A percentile compares a stretch with the other conserved stretches of the same genome.
Evolutionary conservation across 2,888 invertebrate genomes (phyloP).

Genomic region (Steromphala cineraria): DNA sequence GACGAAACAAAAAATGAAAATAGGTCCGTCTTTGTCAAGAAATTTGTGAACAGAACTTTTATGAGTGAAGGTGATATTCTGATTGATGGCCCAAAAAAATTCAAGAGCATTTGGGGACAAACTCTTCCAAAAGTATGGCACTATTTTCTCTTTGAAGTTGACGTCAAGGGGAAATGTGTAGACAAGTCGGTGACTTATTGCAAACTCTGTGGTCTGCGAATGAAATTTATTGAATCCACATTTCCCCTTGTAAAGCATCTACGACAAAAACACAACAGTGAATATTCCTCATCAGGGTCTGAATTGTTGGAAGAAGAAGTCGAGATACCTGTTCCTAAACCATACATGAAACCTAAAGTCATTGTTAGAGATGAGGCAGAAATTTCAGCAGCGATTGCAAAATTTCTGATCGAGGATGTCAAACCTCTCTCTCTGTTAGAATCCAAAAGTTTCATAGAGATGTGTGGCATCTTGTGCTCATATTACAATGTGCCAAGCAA

Average conservation of each 20-base stretch:
- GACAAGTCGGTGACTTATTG: not conserved
- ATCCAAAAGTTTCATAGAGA: not conserved
- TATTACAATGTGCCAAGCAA: not conserved
- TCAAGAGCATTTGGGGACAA: not conserved
- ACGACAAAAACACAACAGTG: not conserved
- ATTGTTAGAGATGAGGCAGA: not conserved
- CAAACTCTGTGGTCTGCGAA: not conserved
- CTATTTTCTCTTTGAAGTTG: not conserved
- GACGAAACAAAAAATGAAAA: no score
- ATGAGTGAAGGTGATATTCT: not conserved
- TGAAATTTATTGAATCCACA: not conserved
- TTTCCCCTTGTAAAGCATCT: not conserved
- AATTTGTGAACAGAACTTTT: no score
- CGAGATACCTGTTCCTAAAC: not conserved
- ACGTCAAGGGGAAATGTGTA: not conserved
- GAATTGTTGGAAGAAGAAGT: no score
- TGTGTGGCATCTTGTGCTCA: not conserved
- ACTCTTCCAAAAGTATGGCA: not conserved
- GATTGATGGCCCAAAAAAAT: not conserved
- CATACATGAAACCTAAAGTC: not conserved
- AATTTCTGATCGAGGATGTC: not conserved
- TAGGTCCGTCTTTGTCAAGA: no score
- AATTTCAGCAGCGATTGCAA: not conserved
- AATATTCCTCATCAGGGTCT: not conserved
- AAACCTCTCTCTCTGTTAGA: not conserved